phyloP scores from a whole-genome alignment of 2,888 invertebrate genomes.

The Agrochola macilenta region DNA sequence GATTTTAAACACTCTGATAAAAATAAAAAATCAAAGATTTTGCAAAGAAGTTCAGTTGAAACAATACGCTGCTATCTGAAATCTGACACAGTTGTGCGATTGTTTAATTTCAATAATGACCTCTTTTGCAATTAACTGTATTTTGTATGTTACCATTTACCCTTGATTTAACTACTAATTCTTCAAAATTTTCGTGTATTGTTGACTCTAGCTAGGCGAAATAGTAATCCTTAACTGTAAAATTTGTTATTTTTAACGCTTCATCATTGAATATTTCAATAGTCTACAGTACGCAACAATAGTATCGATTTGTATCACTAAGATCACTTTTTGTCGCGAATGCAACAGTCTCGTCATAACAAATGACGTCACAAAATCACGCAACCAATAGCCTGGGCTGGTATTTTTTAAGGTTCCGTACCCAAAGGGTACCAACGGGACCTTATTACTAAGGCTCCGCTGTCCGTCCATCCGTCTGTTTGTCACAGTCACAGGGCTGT shows the following conservation, averaged over 20 bases:
- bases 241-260: constrained; percentile 1
- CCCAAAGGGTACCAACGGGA: not conserved
- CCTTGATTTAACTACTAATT: not conserved
- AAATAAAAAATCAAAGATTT: too few relatives aligned
- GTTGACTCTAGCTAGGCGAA: not conserved
- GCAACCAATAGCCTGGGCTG: constrained; percentile 44
- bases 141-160: constrained; percentile 11
- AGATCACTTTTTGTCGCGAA: constrained; percentile 50
- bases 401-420: constrained; percentile 16
- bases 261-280: constrained; percentile 35
- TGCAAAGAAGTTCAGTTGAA: constrained; percentile 25
- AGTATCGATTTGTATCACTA: constrained; percentile 43
- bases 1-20: too few relatives aligned
- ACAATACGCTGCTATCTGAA: constrained; percentile 56
- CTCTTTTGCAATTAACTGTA: constrained; percentile 15
- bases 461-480: not conserved
- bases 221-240: not conserved
- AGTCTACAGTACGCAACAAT: constrained; percentile 27
- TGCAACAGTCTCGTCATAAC: constrained; percentile 51
- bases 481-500: not conserved
- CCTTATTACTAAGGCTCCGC: not conserved
- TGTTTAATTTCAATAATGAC: constrained; percentile 49
- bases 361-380: constrained; percentile 53
- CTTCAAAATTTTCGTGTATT: too few relatives aligned
- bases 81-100: constrained; percentile 53